phyloP scores from a whole-genome alignment of 2,888 invertebrate genomes.

The Muschampia plurimacula region DNA sequence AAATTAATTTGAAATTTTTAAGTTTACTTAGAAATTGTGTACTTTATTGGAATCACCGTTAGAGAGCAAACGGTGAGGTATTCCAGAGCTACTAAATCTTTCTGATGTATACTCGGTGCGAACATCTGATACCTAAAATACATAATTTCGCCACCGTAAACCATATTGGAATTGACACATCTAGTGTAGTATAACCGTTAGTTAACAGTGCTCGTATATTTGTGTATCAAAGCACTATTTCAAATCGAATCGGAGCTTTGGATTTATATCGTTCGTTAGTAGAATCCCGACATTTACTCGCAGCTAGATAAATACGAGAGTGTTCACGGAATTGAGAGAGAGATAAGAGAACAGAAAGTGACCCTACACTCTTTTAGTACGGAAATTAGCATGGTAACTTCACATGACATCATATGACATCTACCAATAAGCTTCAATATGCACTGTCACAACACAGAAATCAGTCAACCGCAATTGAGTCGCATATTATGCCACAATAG shows the following conservation, averaged over 20 bases:
- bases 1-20: no score
- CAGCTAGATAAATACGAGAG: conserved; percentile 34
- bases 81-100: conserved; percentile 55
- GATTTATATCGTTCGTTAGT: conserved; percentile 57
- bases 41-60: conserved; percentile 6
- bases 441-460: conserved; percentile 16
- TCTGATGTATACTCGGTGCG: conserved; percentile 19
- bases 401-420: no score
- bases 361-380: no score
- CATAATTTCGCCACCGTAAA: conserved; percentile 42
- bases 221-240: conserved; percentile 60
- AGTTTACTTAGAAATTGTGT: not conserved
- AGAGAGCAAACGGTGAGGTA: conserved; percentile 10
- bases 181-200: conserved; percentile 63
- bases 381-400: no score
- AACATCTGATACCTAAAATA: conserved; percentile 29
- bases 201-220: conserved; percentile 62
- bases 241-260: conserved; percentile 60
- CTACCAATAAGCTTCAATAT: conserved; percentile 30
- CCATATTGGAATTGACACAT: conserved; percentile 55
- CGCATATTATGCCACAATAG: no score
- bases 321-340: no score
- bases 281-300: conserved; percentile 48
- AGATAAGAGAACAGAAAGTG: no score
- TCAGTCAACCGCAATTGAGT: no score